Base-by-base conservation (phyloP, 2,797 vertebrate genomes). In the Craterocephalus amniculus region DNA sequence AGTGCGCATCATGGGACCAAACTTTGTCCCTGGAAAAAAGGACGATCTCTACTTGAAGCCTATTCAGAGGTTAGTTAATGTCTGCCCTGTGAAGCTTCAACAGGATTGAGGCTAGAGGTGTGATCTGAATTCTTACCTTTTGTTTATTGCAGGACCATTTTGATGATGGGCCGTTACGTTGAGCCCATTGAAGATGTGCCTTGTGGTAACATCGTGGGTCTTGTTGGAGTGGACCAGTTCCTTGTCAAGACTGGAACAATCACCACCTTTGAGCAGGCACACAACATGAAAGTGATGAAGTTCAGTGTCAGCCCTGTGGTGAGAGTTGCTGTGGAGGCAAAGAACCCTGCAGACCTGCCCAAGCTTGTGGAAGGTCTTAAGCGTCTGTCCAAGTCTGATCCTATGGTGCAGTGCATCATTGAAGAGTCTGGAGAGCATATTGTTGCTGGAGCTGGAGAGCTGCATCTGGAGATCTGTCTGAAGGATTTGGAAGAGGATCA, bases 361-460 rank as follows among this genome's bases (percentile, higher is more conserved):
- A 99, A 99, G 80, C 92, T 99, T 78, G 98, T 99, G 58, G 98
- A 99, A 78, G 97, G 98, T 1, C 84, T 99, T 69, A 99, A 98
- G 62, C 95, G 97, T 61, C 92, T 99, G 83, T 95, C 96, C 12
- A 99, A 99, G 91, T 99, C 98, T 0, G 97, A 99, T 83, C 98
- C 97, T 57, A 99, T 99, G 97, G 97, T 99, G 93, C 91, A 99
- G 95, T 99, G 97, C 60, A 98, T 99, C 91, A 99, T 98, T 4
- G 97, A 99, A 82, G 97, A 99, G 88, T 99, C 97, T 0, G 98
- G 98, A 6, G 97, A 99, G 80, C 97, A 99, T 79, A 99, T 99
- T 67, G 95, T 99, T 0, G 96, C 96, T 1, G 97, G 97, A 0
- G 97, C 97, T 0, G 97, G 98, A 2, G 97, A 98, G 87, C 92